phyloP scores from a whole-genome alignment of 2,113 vertebrate genomes.

The Nestor notabilis region DNA sequence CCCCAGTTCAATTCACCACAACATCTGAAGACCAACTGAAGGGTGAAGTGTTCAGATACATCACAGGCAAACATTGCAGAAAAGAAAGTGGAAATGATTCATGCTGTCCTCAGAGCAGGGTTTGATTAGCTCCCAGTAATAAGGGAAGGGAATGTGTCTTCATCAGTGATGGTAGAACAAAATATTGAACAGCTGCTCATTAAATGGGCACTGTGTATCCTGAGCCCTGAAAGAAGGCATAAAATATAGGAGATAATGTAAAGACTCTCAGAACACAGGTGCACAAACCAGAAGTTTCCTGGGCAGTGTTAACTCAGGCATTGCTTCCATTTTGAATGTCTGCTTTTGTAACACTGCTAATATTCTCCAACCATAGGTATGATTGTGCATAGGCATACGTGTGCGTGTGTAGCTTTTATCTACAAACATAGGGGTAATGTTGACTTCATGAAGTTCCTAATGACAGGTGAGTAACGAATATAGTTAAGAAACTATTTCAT shows the following conservation, averaged over 20 bases:
- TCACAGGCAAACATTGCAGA: not conserved
- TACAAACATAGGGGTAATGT: not conserved
- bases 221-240: not conserved
- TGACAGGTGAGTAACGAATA: not conserved
- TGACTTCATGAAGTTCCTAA: not conserved
- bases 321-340: not conserved
- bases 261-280: not conserved
- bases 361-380: not conserved
- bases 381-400: not conserved
- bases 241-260: not conserved
- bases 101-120: not conserved
- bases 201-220: not conserved
- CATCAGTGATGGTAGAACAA: not conserved
- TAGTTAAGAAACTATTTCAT: not conserved
- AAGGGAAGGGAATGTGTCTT: not conserved
- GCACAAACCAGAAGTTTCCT: not conserved
- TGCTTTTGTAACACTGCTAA: not conserved
- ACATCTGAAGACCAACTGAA: not conserved
- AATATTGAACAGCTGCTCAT: constrained; percentile 26
- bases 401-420: not conserved
- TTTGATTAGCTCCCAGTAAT: not conserved
- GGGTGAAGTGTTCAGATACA: not conserved
- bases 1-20: not conserved
- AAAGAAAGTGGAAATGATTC: not conserved
- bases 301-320: not conserved